phyloP scores from a whole-genome alignment of 2,888 invertebrate species.

The Morpho achilles region DNA sequence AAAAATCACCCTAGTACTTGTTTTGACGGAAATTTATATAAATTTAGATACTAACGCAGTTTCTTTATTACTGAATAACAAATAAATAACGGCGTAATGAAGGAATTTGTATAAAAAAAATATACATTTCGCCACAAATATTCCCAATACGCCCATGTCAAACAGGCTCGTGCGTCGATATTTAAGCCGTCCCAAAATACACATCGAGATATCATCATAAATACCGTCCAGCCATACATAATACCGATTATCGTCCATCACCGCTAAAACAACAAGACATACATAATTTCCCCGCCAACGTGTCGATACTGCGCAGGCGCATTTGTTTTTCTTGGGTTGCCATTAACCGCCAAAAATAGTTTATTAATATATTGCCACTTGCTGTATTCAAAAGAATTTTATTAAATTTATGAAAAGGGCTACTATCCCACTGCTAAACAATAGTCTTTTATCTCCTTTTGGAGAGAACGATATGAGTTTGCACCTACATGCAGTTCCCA shows the following conservation, averaged over 20 bases:
- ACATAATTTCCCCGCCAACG: constrained; percentile 35
- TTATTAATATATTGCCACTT: constrained; percentile 26
- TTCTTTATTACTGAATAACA: no score
- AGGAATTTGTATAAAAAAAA: not conserved
- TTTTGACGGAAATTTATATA: no score
- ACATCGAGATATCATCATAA: constrained; percentile 17
- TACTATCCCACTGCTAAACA: no score
- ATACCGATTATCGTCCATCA: constrained; percentile 32
- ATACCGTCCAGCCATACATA: constrained; percentile 20
- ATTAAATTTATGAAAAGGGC: no score
- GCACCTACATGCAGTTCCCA: no score
- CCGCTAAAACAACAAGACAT: constrained; percentile 29
- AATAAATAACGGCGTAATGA: no score
- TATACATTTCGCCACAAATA: constrained; percentile 1
- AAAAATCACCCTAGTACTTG: no score
- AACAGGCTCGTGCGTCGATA: constrained; percentile 7
- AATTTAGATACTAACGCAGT: no score
- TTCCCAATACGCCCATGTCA: constrained; percentile 4
- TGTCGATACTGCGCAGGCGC: constrained; percentile 41
- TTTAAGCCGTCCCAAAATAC: constrained; percentile 18
- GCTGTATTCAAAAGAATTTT: no score
- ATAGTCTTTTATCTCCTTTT: no score
- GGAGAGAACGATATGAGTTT: no score
- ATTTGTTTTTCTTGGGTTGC: constrained; percentile 49
- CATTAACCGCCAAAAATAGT: constrained; percentile 38